Evolutionary conservation across 2,797 vertebrate genomes (phyloP).

Genomic region (Loris lydekkerianus): DNA sequence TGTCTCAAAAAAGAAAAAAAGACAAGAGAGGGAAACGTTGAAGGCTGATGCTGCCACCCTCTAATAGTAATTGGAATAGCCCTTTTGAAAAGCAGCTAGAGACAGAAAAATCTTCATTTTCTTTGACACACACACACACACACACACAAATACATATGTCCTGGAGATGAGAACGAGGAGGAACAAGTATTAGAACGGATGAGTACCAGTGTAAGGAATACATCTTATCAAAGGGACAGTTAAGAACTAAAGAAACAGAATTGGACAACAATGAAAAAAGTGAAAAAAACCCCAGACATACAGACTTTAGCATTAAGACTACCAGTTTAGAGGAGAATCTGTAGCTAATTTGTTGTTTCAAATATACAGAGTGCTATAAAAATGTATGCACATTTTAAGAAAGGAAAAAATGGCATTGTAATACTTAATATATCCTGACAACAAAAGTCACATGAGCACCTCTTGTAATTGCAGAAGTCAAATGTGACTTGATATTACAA

Average conservation of each 20-base stretch:
- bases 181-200: not conserved
- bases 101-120: not conserved
- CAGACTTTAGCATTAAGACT: not conserved
- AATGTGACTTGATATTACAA: too few species aligned
- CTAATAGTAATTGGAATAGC: not conserved
- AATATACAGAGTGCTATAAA: not conserved
- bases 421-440: too few species aligned
- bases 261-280: not conserved
- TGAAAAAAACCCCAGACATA: not conserved
- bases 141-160: too few species aligned
- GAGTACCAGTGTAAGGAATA: not conserved
- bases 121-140: too few species aligned
- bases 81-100: constrained; percentile 32
- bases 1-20: too few species aligned
- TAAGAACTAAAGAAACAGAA: constrained; percentile 39
- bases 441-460: too few species aligned
- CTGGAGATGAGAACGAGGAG: constrained; percentile 24
- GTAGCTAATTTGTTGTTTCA: constrained; percentile 7
- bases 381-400: too few species aligned
- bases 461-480: too few species aligned
- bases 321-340: not conserved
- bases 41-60: not conserved
- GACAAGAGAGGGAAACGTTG: not conserved
- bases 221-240: not conserved
- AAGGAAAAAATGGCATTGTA: too few species aligned